Evolutionary conservation across 2,113 vertebrate genomes (phyloP), one percentile per base, ranked within the genome.

Genomic region (Sceloporus undulatus): DNA sequence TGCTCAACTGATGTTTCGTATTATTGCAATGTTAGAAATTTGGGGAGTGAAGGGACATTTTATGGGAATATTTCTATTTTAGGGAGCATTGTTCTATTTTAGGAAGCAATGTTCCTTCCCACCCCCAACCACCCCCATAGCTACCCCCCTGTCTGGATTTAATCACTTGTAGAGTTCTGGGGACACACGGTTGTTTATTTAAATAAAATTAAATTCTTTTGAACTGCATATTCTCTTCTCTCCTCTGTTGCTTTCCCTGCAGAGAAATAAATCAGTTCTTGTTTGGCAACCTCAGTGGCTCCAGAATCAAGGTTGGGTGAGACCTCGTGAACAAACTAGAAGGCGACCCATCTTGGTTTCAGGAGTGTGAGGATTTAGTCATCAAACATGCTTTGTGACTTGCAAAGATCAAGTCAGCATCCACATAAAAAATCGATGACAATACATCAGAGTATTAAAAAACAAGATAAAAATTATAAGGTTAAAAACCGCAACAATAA

Each of bases 291-390:
- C 96, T 97, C 96, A 94, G n/a, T 93, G 97, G 96, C 97, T 94
- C 95, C 92, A 91, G 98, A 98, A 98, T 98, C 97, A 99, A 99
- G 98, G 92, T 88, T 99, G 98, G 98, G 98, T 99, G 96, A 98
- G 98, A 98, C 98, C 98, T 98, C 94, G 94, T 95, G 91, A 94
- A 79, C 92, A 93, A 91, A 87, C 91, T 38, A 91, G 38, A 96
- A 97, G 98, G 98, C 98, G 98, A 99, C 98, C 98, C 98, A 99
- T 98, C 98, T 99, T 99, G 97, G 98, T 99, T 99, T 99, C 98
- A 97, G 97, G 96, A 97, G 97, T 97, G 91, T 81, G 96, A 94
- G 97, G 97, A 92, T 90, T 21, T 85, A 90, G 0, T 73, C 96
- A 1, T 80, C 85, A 23, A 27, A 38, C 6, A 5, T 34, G 10